These are phyloP conservation scores for Brachionus manjavacas DNA, from an alignment of 1,140 invertebrate genomes.

Conservation along the genomic window DNA sequence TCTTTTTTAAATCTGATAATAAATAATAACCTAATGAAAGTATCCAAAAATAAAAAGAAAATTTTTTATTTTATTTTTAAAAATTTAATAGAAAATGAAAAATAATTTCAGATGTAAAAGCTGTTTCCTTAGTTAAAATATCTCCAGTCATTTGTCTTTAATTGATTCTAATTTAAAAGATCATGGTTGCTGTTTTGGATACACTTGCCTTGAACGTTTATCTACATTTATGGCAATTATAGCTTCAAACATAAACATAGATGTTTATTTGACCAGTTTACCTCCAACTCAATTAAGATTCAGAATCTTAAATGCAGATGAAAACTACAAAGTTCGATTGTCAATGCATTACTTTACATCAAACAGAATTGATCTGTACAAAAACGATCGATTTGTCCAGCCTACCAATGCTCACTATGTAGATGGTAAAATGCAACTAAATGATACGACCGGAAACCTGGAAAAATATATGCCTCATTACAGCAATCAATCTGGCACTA, in stretches of 20 bases:
- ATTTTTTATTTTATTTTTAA: too few relatives aligned
- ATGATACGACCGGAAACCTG: not conserved
- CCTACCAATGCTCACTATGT: conserved; percentile 47
- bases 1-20: too few relatives aligned
- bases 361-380: conserved; percentile 51
- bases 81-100: too few relatives aligned
- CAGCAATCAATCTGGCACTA: conserved; percentile 18
- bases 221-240: conserved; percentile 53
- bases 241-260: conserved; percentile 45
- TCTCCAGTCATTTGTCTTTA: too few relatives aligned
- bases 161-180: conserved; percentile 43
- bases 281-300: conserved; percentile 49
- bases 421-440: conserved; percentile 38
- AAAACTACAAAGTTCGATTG: conserved; percentile 46
- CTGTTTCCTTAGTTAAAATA: too few relatives aligned
- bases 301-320: conserved; percentile 47
- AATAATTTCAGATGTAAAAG: too few relatives aligned
- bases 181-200: conserved; percentile 54
- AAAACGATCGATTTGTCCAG: conserved; percentile 46
- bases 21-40: too few relatives aligned
- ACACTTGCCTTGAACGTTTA: conserved; percentile 53
- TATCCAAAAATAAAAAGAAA: too few relatives aligned
- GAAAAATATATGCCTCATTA: not conserved
- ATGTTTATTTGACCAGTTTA: conserved; percentile 30
- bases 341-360: conserved; percentile 48